Evolutionary conservation across 2,797 vertebrate genomes (phyloP).

Genomic region (Cheirogaleus major): DNA sequence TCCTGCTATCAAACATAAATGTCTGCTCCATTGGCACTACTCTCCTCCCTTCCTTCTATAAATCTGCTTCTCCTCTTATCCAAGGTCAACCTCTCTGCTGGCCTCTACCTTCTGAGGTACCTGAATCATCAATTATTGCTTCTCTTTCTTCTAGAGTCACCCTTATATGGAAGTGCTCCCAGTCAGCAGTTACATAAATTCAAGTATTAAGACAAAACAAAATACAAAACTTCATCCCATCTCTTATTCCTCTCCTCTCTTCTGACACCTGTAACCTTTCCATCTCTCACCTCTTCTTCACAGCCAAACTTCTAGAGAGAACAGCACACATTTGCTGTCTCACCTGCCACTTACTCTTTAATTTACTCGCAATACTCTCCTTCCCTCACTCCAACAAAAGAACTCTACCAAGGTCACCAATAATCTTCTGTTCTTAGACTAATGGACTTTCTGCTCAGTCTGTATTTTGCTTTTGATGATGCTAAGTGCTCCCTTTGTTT

Average conservation of each 20-base stretch:
- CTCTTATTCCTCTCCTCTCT: neutral
- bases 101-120: neutral
- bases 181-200: neutral
- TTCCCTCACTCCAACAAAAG: neutral
- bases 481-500: neutral
- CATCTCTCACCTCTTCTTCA: neutral
- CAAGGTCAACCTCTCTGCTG: neutral
- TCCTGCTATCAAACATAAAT: neutral
- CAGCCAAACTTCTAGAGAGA: neutral
- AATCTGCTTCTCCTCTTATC: neutral
- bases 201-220: neutral
- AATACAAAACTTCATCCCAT: neutral
- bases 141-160: neutral
- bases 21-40: no score
- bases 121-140: neutral
- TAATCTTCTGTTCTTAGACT: neutral
- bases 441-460: neutral
- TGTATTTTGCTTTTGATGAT: neutral
- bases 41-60: neutral
- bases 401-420: neutral
- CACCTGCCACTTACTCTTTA: neutral
- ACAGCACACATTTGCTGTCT: neutral
- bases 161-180: neutral
- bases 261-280: neutral
- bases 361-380: neutral